A percentile compares a stretch with the other conserved stretches of the same genome.
phyloP scores from a whole-genome alignment of 30 jellyfish, hydroid and myxozoan genomes.

The Cassiopea xamachana region DNA sequence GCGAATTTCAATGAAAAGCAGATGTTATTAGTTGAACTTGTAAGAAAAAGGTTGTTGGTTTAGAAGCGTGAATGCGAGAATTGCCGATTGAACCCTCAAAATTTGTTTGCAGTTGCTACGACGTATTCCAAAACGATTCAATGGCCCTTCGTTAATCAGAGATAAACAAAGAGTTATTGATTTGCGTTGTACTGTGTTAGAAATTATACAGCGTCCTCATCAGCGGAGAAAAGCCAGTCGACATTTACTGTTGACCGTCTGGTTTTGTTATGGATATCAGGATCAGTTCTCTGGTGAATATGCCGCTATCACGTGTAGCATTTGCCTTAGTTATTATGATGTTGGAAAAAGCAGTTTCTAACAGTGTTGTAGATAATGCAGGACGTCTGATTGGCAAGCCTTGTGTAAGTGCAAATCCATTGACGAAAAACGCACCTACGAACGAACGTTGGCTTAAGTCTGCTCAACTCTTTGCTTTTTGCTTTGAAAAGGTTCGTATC shows the following conservation, averaged over 20 bases:
- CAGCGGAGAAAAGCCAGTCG: neutral
- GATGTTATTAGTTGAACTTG: too few species aligned
- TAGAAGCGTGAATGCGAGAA: neutral
- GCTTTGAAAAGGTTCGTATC: slow-evolving; percentile 32
- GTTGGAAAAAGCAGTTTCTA: neutral
- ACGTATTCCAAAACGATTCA: neutral
- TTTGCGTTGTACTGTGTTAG: too few species aligned
- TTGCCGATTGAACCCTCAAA: neutral
- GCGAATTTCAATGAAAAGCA: too few species aligned
- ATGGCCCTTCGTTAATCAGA: too few species aligned
- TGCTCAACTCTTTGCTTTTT: slow-evolving; percentile 33
- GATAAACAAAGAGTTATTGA: too few species aligned
- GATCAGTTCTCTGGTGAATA: neutral
- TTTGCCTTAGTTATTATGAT: neutral
- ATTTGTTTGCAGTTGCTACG: neutral
- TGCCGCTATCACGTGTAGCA: neutral
- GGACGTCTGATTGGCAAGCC: slow-evolving; percentile 32
- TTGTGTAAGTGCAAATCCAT: neutral
- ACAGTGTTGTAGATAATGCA: neutral
- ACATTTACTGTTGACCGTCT: neutral
- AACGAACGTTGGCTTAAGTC: slow-evolving; percentile 30
- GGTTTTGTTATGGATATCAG: neutral
- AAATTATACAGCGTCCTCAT: too few species aligned
- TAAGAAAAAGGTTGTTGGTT: neutral
- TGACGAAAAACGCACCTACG: neutral